Evolutionary conservation across 2,113 vertebrate species (phyloP).

Genomic region (Podocnemis expansa): DNA sequence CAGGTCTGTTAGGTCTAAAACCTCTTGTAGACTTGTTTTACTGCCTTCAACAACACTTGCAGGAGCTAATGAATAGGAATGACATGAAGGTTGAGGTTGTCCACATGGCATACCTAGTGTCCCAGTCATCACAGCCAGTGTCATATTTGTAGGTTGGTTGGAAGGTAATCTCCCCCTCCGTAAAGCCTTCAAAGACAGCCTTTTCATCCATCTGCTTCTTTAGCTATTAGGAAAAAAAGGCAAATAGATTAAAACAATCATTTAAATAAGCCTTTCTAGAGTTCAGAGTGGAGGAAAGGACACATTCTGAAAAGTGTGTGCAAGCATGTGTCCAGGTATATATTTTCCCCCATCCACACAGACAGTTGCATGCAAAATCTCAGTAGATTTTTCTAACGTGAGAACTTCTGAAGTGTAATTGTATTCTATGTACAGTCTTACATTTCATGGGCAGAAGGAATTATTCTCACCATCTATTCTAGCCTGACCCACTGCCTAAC

Average conservation of each 20-base stretch:
- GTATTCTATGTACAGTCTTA: not conserved
- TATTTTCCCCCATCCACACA: not conserved
- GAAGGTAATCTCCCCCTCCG: slow-evolving; percentile 90
- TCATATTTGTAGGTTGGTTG: slow-evolving; percentile 98
- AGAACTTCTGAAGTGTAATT: not conserved
- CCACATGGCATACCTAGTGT: slow-evolving; percentile 86
- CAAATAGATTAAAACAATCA: not conserved
- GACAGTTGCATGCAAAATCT: not conserved
- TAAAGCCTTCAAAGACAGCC: slow-evolving; percentile 90
- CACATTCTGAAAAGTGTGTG: not conserved
- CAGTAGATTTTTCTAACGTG: not conserved
- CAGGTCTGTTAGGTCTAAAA: not conserved
- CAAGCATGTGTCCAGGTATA: not conserved
- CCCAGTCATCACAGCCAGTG: slow-evolving; percentile 92
- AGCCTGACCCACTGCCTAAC: not conserved
- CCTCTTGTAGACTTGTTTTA: not conserved
- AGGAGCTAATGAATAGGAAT: not conserved
- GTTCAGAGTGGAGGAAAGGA: not conserved
- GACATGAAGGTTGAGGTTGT: not conserved
- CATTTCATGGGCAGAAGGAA: not conserved
- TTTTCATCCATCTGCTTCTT: slow-evolving; percentile 89
- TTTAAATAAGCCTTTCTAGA: not conserved
- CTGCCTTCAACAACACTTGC: not conserved
- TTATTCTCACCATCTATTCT: not conserved
- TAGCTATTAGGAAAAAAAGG: slow-evolving; percentile 76